phyloP scores from a whole-genome alignment of 2,113 vertebrate genomes.

The Prunella himalayana region DNA sequence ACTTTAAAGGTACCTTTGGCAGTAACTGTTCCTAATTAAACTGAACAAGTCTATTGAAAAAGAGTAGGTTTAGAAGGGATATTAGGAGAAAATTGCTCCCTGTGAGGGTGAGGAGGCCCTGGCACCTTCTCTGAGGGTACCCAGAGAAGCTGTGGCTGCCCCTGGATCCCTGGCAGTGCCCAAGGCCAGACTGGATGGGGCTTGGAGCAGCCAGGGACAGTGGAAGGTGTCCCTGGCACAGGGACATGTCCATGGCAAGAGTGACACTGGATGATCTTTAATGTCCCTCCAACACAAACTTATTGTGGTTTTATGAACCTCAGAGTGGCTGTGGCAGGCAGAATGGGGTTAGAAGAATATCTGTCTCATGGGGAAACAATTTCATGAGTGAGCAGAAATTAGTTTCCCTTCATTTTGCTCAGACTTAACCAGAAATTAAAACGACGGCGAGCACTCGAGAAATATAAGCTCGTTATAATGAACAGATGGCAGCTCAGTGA shows the following conservation, averaged over 20 bases:
- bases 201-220: rapidly evolving
- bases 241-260: not conserved
- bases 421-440: not conserved
- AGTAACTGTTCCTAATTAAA: not conserved
- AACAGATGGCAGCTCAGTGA: slow-evolving; percentile 57
- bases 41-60: not conserved
- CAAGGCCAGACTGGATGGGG: not conserved
- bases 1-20: not conserved
- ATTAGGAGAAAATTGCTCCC: not conserved
- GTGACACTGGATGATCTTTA: not conserved
- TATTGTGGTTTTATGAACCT: not conserved
- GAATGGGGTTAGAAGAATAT: not conserved
- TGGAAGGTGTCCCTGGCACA: not conserved
- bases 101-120: not conserved
- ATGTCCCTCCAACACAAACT: not conserved
- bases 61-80: not conserved
- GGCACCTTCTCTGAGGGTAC: not conserved
- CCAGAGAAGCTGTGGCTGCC: not conserved
- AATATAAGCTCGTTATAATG: slow-evolving; percentile 12
- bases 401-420: slow-evolving; percentile 4
- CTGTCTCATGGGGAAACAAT: not conserved
- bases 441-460: not conserved
- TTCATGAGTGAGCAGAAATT: not conserved
- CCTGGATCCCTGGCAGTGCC: not conserved
- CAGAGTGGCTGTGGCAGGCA: not conserved